Evolutionary conservation across 37 sponge, comb jelly and placozoan species (phyloP).

Genomic region (Ephydatia muelleri): DNA sequence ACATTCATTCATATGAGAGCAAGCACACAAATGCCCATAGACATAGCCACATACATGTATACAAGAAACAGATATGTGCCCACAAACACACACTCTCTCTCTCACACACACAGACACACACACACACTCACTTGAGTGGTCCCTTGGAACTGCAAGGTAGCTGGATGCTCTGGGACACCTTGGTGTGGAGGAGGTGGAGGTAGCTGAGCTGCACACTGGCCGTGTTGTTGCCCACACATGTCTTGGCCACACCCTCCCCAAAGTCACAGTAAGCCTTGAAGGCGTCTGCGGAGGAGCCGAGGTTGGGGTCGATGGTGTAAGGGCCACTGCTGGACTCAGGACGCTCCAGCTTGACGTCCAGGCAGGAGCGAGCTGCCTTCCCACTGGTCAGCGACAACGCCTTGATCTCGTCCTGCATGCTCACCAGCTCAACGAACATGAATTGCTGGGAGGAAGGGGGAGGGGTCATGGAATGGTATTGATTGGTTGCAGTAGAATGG

Average conservation of each 20-base stretch:
- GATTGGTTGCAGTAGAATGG: not conserved
- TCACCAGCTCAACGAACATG: conserved; percentile 54
- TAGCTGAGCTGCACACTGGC: conserved; percentile 41
- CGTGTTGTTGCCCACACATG: conserved; percentile 55
- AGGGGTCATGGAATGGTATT: not conserved
- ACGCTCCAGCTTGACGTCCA: conserved; percentile 47
- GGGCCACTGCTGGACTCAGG: conserved; percentile 40
- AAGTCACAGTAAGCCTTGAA: conserved; percentile 68
- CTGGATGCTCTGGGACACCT: conserved; percentile 52
- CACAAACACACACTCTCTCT: not conserved
- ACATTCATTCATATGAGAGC: not conserved
- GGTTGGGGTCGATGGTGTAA: conserved; percentile 69
- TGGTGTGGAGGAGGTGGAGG: conserved; percentile 67
- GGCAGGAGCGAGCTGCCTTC: conserved; percentile 42
- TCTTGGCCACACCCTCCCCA: conserved; percentile 9
- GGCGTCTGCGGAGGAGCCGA: conserved; percentile 51
- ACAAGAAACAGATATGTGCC: not conserved
- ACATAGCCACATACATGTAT: not conserved
- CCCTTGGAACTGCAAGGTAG: conserved; percentile 61
- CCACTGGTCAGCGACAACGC: not conserved
- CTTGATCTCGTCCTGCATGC: conserved; percentile 47
- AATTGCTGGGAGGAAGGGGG: conserved; percentile 47
- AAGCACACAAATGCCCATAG: not conserved
- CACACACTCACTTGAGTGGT: conserved; percentile 47
- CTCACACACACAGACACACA: not conserved